These are phyloP conservation scores for Mythimna lalbum DNA, from an alignment of 2,888 invertebrate genomes.

Conservation along the genomic window DNA sequence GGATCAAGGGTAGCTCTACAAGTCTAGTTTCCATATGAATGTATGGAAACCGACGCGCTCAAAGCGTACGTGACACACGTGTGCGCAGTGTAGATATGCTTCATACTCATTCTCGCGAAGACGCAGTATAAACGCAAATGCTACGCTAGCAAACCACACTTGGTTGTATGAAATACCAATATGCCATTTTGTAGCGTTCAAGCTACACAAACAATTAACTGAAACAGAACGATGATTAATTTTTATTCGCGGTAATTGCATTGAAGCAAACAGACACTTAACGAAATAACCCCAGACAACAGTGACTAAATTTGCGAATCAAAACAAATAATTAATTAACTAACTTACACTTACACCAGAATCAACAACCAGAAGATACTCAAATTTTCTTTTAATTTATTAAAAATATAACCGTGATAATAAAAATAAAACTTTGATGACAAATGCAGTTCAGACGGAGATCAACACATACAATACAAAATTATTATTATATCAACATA, in stretches of 20 bases:
- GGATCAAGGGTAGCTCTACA: no score
- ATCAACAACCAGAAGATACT: conserved; percentile 55
- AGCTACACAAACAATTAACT: no score
- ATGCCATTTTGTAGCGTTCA: no score
- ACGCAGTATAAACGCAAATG: no score
- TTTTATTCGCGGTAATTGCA: background rate
- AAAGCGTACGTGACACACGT: no score
- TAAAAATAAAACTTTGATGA: conserved; percentile 46
- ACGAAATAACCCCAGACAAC: conserved; percentile 7
- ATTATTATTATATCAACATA: conserved; percentile 31
- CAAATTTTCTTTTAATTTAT: conserved; percentile 25
- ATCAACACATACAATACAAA: conserved; percentile 59
- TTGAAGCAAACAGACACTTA: background rate
- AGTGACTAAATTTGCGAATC: conserved; percentile 46
- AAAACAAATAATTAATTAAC: conserved; percentile 45
- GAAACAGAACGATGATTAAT: background rate
- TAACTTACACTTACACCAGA: conserved; percentile 64
- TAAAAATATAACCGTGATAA: conserved; percentile 30
- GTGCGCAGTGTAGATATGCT: no score
- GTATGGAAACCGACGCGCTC: no score
- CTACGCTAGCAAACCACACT: no score
- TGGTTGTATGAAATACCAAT: no score
- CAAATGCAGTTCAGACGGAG: conserved; percentile 63
- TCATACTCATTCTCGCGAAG: no score
- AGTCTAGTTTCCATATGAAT: no score